Evolutionary conservation across 2,113 vertebrate species (phyloP).

Genomic region (Pimephales promelas): DNA sequence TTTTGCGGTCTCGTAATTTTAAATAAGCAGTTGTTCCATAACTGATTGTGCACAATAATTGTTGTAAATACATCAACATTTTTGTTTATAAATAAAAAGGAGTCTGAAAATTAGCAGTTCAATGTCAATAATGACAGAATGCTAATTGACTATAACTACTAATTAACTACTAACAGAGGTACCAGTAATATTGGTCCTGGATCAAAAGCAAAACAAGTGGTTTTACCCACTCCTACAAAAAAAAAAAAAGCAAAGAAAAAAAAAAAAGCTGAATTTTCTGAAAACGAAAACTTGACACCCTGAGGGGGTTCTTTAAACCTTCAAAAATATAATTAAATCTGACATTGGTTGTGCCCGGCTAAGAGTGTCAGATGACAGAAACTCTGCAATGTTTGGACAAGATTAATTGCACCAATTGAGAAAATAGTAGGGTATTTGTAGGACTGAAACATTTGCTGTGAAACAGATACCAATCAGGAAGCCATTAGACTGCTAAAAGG

Average conservation of each 20-base stretch:
- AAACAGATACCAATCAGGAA: slow-evolving; percentile 58
- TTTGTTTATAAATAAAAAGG: not conserved
- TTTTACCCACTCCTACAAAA: not conserved
- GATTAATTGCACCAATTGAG: slow-evolving; percentile 62
- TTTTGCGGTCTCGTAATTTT: not conserved
- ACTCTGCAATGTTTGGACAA: slow-evolving; percentile 58
- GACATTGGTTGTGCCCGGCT: slow-evolving; percentile 28
- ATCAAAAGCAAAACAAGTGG: not conserved
- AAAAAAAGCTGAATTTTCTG: too few relatives aligned
- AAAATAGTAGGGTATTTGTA: slow-evolving; percentile 56
- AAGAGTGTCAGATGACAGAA: slow-evolving; percentile 55
- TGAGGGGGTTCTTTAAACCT: slow-evolving; percentile 28
- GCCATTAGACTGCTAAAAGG: slow-evolving; percentile 32
- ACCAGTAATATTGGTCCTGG: not conserved
- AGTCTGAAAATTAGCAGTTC: not conserved
- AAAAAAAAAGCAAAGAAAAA: too few relatives aligned
- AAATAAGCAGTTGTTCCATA: not conserved
- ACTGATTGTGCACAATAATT: not conserved
- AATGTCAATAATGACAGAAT: not conserved
- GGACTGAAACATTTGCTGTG: slow-evolving; percentile 57
- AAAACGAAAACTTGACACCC: not conserved
- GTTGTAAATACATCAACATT: not conserved
- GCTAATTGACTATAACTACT: not conserved
- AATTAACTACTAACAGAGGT: not conserved
- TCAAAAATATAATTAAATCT: slow-evolving; percentile 38